Evolutionary conservation across 2,113 vertebrate species (phyloP).

Genomic region (Bufo bufo): DNA sequence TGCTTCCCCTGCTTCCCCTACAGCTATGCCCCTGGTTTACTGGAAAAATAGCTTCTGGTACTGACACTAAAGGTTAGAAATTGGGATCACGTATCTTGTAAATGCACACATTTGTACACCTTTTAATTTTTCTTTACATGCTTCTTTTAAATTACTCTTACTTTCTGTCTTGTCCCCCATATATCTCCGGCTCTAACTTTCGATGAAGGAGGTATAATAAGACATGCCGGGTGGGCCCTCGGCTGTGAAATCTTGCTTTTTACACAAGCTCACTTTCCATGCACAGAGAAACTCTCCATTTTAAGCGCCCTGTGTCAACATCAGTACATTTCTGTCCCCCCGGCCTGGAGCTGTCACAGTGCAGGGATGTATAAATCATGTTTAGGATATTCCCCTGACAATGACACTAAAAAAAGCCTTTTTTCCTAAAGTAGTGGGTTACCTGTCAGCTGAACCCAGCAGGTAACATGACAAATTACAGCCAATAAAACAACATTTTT

Average conservation of each 20-base stretch:
- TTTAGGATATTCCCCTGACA: slow-evolving; percentile 87
- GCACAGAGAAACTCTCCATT: slow-evolving; percentile 33
- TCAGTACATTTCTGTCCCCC: slow-evolving; percentile 50
- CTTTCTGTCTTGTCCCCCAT: neutral
- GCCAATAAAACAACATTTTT: slow-evolving; percentile 97
- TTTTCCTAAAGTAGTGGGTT: slow-evolving; percentile 88
- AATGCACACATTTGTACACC: too few species aligned
- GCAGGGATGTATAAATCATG: slow-evolving; percentile 96
- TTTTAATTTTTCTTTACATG: too few species aligned
- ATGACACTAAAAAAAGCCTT: slow-evolving; percentile 82
- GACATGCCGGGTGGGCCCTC: slow-evolving; percentile 32
- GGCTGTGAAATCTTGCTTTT: neutral
- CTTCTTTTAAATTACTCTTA: neutral
- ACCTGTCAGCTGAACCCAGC: slow-evolving; percentile 87
- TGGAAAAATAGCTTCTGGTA: too few species aligned
- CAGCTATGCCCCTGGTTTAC: too few species aligned
- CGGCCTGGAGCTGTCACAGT: slow-evolving; percentile 62
- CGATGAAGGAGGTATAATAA: neutral
- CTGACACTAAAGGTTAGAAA: too few species aligned
- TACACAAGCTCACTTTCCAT: neutral
- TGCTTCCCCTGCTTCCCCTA: too few species aligned
- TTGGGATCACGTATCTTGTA: too few species aligned
- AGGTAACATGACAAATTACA: slow-evolving; percentile 91
- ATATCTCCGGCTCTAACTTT: neutral
- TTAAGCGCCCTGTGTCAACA: slow-evolving; percentile 54